A percentile compares a stretch with the other conserved stretches of the same genome.
Evolutionary conservation across 2,888 invertebrate species (phyloP).

Genomic region (Caenorhabditis sp.): DNA sequence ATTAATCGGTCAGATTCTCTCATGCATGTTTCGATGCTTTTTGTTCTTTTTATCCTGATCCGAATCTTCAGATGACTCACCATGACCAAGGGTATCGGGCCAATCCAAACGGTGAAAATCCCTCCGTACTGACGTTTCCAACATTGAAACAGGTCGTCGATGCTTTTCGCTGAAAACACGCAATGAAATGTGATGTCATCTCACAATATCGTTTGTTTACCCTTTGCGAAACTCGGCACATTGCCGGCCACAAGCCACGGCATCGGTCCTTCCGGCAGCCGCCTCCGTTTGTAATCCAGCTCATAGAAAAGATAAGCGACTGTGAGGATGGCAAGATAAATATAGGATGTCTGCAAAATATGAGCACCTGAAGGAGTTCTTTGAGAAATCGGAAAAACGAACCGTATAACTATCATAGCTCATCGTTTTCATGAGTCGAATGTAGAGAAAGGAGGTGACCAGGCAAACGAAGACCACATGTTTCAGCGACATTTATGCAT

Average conservation of each 20-base stretch:
- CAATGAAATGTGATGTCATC: background rate
- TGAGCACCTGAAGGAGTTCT: background rate
- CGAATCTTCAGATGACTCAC: slow-evolving; percentile 55
- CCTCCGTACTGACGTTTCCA: slow-evolving; percentile 70
- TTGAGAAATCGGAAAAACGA: too few relatives aligned
- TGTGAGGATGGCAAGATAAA: slow-evolving; percentile 11
- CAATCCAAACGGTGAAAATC: slow-evolving; percentile 78
- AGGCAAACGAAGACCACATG: slow-evolving; percentile 22
- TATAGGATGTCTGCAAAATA: slow-evolving; percentile 24
- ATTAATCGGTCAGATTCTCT: too few relatives aligned
- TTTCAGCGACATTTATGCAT: slow-evolving; percentile 34
- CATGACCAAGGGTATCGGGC: slow-evolving; percentile 76
- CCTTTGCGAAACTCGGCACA: slow-evolving; percentile 64
- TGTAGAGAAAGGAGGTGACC: slow-evolving; percentile 22
- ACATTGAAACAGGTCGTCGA: slow-evolving; percentile 65
- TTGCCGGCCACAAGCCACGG: slow-evolving; percentile 74
- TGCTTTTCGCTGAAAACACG: slow-evolving; percentile 46
- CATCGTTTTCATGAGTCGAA: slow-evolving; percentile 25
- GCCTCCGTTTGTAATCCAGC: slow-evolving; percentile 69
- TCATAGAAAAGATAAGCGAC: slow-evolving; percentile 67
- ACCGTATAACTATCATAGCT: slow-evolving; percentile 22
- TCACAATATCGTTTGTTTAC: slow-evolving; percentile 13
- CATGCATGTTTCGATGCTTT: too few relatives aligned
- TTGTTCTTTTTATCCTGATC: background rate
- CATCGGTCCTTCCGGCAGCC: slow-evolving; percentile 71